phyloP scores from a whole-genome alignment of 92 coral and sea anemone genomes.

The Palythoa caribaeorum region DNA sequence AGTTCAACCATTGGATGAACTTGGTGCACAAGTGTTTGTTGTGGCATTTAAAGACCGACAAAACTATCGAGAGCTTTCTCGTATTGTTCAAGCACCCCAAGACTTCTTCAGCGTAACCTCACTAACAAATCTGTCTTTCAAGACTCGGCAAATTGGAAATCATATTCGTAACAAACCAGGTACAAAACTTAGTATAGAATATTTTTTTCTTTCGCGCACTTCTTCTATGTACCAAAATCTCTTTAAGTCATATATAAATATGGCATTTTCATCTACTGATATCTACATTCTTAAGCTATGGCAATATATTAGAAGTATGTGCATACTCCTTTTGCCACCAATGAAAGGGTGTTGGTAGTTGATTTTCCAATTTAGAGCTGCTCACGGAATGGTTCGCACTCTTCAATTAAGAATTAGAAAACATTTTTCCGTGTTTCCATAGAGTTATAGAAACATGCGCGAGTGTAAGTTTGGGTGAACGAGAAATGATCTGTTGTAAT shows the following conservation, averaged over 20 bases:
- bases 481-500: no score
- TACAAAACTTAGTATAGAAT: neutral
- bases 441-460: no score
- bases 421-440: no score
- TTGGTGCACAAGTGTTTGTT: conserved; percentile 25
- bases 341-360: no score
- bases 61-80: conserved; percentile 10
- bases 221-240: neutral
- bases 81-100: neutral
- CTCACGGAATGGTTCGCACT: no score
- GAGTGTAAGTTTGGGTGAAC: no score
- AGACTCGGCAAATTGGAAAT: conserved; percentile 2
- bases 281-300: no score
- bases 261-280: no score
- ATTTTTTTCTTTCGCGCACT: neutral
- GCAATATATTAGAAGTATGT: no score
- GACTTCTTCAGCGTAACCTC: conserved; percentile 1
- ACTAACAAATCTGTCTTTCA: conserved; percentile 6
- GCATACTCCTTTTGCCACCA: no score
- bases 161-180: conserved; percentile 23
- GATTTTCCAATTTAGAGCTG: no score
- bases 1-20: conserved; percentile 3
- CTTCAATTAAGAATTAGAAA: no score
- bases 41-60: neutral
- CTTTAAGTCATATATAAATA: neutral